Conservation (phyloP, 2,888 invertebrate species). For the Orthonychiurus folsomi region DNA sequence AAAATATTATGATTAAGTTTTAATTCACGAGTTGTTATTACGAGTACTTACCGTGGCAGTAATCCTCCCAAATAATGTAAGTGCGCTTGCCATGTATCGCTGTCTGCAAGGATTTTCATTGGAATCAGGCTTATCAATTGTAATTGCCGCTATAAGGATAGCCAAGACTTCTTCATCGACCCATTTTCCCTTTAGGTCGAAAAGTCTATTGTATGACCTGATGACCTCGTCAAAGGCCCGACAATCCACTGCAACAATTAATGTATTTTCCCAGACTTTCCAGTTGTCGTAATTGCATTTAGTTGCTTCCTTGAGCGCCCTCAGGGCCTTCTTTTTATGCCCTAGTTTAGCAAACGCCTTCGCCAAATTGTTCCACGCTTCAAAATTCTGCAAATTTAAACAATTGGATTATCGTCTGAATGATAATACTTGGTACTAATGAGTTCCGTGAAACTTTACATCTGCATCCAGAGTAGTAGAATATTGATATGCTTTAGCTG, state of each 20-base stretch:
- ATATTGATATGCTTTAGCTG: constrained; percentile 73
- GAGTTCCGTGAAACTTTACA: constrained; percentile 43
- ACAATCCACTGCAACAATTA: constrained; percentile 77
- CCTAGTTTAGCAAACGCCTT: constrained; percentile 82
- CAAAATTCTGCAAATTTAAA: constrained; percentile 60
- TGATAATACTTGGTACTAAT: background rate
- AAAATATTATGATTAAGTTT: background rate
- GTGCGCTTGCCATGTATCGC: constrained; percentile 52
- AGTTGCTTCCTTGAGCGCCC: constrained; percentile 75
- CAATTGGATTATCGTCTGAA: too few relatives aligned
- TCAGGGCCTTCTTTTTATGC: constrained; percentile 75
- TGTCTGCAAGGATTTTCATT: constrained; percentile 46
- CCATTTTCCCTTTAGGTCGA: constrained; percentile 74
- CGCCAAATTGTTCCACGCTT: constrained; percentile 97
- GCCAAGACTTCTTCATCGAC: constrained; percentile 65
- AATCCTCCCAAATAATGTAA: constrained; percentile 64
- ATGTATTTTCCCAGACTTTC: constrained; percentile 92
- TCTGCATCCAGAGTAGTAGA: constrained; percentile 76
- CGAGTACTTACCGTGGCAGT: constrained; percentile 49
- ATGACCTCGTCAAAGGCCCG: constrained; percentile 75
- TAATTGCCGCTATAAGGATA: constrained; percentile 61
- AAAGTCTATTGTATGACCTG: constrained; percentile 69
- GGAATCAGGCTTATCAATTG: constrained; percentile 56
- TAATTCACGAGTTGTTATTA: background rate
- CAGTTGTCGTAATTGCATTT: constrained; percentile 76